Evolutionary conservation across 2,113 vertebrate species (phyloP), one percentile per base, ranked within the genome.

Genomic region (Trematocara nigrifrons): DNA sequence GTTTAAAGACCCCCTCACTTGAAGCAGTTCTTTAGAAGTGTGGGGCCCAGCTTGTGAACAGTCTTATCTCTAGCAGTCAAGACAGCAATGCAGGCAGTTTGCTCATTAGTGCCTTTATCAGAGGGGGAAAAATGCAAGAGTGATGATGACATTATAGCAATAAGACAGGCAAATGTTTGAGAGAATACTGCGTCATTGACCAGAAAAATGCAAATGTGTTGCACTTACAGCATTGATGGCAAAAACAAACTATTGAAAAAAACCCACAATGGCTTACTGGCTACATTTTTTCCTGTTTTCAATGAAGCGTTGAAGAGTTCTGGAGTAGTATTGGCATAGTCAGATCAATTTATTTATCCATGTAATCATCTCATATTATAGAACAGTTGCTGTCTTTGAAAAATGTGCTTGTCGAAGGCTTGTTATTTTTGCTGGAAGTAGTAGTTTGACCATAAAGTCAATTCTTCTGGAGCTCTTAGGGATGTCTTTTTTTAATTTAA

Each of bases 61-160:
- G 15, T 53, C 49, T 26, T 51, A 5, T 85, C 40, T 78, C 51
- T 79, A 57, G 80, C 84, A 82, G 83, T 61, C 81, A 66, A 71
- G 86, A 84, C 86, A 81, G 79, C 47, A 35, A 11, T 51, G 57
- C 33, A 54, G 59, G 18, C 31, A 53, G 69, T 54, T 82, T 66
- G 69, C 85, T 89, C 83, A 90, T 91, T 91, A 82, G 81, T 47
- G 76, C 47, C 31, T 76, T 84, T 80, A 74, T 89, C 76, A 56
- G 79, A 84, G 74, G 80, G 38, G 40, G 84, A 42, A 5, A 5
- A 59, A 76, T 29, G 40, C 66, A 49, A 45, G 35, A 33, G 59
- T 22, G 26, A 53, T 47, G 80, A 69, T 83, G 64, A 87, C 71
- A 79, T 57, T 42, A 56, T 31, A 78, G 10, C 13, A 64, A 53